phyloP scores from a whole-genome alignment of 1,140 invertebrate species.

The Dendroctonus valens region DNA sequence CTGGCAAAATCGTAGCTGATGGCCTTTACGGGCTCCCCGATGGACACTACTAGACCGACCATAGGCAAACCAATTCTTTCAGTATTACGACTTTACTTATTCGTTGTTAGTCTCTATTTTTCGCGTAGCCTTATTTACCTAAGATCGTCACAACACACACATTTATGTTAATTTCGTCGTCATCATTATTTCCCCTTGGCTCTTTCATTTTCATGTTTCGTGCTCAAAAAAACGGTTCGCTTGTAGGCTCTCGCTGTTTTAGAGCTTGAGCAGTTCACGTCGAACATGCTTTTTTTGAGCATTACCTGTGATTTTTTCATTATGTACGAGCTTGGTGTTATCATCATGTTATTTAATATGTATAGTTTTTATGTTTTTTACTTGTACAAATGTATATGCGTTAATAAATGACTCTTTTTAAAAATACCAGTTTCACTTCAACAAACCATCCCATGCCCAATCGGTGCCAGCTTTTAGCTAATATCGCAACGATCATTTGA shows the following conservation, averaged over 20 bases:
- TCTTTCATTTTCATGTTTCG: constrained; percentile 25
- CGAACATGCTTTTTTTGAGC: constrained; percentile 13
- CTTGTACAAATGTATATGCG: constrained; percentile 37
- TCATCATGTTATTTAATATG: constrained; percentile 36
- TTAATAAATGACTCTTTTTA: constrained; percentile 36
- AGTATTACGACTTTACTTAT: constrained; percentile 32
- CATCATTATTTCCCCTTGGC: constrained; percentile 8
- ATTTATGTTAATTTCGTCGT: constrained; percentile 2
- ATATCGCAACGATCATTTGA: too few relatives aligned
- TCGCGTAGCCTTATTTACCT: constrained; percentile 34
- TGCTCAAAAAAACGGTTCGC: constrained; percentile 13
- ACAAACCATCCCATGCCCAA: too few relatives aligned
- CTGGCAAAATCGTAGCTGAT: constrained; percentile 41
- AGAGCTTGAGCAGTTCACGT: constrained; percentile 25
- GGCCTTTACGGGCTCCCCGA: constrained; percentile 38
- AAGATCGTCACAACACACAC: constrained; percentile 30
- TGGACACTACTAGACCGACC: constrained; percentile 31
- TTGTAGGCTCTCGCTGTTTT: constrained; percentile 30
- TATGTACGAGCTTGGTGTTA: constrained; percentile 36
- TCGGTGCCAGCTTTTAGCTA: too few relatives aligned
- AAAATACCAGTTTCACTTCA: constrained; percentile 5
- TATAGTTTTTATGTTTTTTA: constrained; percentile 31
- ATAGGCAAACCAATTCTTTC: constrained; percentile 35
- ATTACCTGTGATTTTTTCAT: constrained; percentile 35
- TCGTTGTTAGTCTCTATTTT: constrained; percentile 8